Conservation (phyloP, 2,888 invertebrate genomes). For the Agonopterix subpropinquella region DNA sequence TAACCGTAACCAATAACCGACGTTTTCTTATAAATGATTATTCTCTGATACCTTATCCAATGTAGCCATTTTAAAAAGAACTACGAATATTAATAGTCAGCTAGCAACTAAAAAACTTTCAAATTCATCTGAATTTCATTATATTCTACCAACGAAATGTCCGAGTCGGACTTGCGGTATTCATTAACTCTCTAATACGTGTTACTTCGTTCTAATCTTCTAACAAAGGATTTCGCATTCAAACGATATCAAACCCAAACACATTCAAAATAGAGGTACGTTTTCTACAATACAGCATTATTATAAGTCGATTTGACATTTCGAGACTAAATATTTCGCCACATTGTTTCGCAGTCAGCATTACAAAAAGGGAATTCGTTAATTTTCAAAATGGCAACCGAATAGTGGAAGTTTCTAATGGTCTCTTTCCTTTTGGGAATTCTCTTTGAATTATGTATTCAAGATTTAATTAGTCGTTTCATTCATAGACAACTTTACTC, state of each 20-base stretch:
- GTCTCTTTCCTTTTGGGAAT: constrained; percentile 2
- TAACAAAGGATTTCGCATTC: constrained; percentile 30
- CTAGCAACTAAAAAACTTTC: constrained; percentile 2
- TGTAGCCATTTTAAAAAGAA: too few relatives aligned
- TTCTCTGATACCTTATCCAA: too few relatives aligned
- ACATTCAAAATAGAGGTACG: constrained; percentile 15
- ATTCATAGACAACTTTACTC: too few relatives aligned
- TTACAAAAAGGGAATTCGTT: constrained; percentile 11
- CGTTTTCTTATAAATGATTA: too few relatives aligned
- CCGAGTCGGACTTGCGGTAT: constrained; percentile 53
- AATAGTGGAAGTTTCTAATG: constrained; percentile 9
- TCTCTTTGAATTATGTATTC: constrained; percentile 1
- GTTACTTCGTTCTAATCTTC: constrained; percentile 66
- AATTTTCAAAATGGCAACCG: constrained; percentile 11
- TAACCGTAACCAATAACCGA: too few relatives aligned
- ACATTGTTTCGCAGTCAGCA: constrained; percentile 13
- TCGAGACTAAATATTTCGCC: constrained; percentile 29
- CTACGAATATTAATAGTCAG: too few relatives aligned
- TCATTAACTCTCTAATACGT: constrained; percentile 67
- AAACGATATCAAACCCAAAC: constrained; percentile 23
- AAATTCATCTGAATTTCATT: constrained; percentile 4
- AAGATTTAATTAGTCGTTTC: constrained; percentile 1
- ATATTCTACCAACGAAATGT: constrained; percentile 8
- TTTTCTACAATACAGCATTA: constrained; percentile 16
- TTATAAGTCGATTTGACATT: constrained; percentile 51